These are phyloP conservation scores for Mamestra brassicae DNA, from an alignment of 2,888 invertebrate species.

Conservation along the genomic window DNA sequence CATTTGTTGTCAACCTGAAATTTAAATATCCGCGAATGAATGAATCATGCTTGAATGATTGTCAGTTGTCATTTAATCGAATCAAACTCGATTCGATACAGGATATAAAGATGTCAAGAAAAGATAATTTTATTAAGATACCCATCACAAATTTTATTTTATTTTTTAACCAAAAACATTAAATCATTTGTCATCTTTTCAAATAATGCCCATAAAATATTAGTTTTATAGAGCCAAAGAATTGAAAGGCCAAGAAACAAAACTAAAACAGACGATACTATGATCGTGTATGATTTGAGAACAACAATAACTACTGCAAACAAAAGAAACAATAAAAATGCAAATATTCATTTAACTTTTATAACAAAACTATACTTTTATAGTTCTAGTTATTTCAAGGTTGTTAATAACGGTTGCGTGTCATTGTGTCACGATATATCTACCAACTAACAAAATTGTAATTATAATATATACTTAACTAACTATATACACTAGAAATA, in stretches of 20 bases:
- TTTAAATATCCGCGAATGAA: no score
- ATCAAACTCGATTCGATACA: background rate
- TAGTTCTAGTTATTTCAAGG: conserved; percentile 17
- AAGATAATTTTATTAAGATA: no score
- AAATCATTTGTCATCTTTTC: no score
- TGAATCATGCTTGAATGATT: background rate
- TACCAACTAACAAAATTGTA: no score
- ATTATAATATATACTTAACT: no score
- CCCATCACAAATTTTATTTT: background rate
- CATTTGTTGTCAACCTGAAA: no score
- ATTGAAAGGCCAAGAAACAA: background rate
- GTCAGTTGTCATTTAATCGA: background rate
- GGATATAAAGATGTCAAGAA: background rate
- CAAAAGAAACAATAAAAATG: conserved; percentile 11
- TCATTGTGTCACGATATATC: background rate
- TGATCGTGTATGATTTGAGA: background rate
- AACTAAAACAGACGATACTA: background rate
- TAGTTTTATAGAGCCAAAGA: background rate
- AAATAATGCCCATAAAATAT: no score
- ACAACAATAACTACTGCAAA: conserved; percentile 4
- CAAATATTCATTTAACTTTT: conserved; percentile 15
- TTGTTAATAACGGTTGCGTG: background rate
- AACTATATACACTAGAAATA: no score
- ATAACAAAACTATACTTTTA: conserved; percentile 16
- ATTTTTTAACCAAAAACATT: no score